These are phyloP conservation scores for Hirtodrosophila histrioides DNA, from an alignment of 2,888 invertebrate species.

Conservation along the genomic window DNA sequence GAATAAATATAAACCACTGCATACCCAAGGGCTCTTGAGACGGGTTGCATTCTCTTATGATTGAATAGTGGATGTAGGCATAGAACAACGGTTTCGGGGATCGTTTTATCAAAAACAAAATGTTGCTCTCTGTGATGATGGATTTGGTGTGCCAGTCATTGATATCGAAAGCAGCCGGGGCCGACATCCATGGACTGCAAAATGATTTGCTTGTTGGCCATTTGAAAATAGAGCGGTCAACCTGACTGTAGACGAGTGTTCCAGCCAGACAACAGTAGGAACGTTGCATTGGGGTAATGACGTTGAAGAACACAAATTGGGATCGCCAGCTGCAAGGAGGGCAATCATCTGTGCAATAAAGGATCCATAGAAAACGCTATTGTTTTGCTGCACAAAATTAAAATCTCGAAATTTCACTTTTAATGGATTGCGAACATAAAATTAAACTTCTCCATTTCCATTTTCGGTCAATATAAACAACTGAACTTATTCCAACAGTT, in stretches of 20 bases:
- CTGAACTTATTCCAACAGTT: too few species aligned
- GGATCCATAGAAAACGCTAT: constrained; percentile 65
- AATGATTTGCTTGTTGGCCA: not conserved
- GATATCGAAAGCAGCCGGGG: constrained; percentile 74
- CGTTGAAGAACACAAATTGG: constrained; percentile 73
- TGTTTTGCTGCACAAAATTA: constrained; percentile 50
- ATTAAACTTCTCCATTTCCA: too few species aligned
- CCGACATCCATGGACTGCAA: constrained; percentile 76
- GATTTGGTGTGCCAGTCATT: constrained; percentile 70
- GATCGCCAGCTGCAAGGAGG: constrained; percentile 71
- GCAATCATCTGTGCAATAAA: constrained; percentile 75
- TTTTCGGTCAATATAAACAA: too few species aligned
- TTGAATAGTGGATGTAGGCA: constrained; percentile 76
- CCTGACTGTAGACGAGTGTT: constrained; percentile 69
- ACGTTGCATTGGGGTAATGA: constrained; percentile 71
- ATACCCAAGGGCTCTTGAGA: not conserved
- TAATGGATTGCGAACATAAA: too few species aligned
- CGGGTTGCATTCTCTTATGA: constrained; percentile 52
- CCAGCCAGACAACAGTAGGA: constrained; percentile 80
- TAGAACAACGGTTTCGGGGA: constrained; percentile 77
- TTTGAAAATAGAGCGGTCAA: constrained; percentile 30
- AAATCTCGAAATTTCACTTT: too few species aligned
- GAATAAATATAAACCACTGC: constrained; percentile 12
- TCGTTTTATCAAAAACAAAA: constrained; percentile 75
- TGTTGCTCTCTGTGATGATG: constrained; percentile 59